Conservation (phyloP, 2,888 invertebrate genomes). For the Dryadula phaetusa region DNA sequence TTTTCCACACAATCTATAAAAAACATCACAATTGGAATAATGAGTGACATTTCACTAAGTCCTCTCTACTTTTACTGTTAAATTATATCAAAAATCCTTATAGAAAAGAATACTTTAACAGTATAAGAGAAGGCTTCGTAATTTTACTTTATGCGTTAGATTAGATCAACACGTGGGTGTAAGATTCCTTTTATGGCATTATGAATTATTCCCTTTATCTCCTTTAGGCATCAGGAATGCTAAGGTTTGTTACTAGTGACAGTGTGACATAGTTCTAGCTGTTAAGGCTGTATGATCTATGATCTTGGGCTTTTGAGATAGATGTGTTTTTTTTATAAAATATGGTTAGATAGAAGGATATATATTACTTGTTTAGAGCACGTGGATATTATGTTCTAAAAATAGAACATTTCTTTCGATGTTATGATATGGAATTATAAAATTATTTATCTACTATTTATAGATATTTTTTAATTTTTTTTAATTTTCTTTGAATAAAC, state of each 20-base stretch:
- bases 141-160: slow-evolving; percentile 33
- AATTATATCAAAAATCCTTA: too few species aligned
- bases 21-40: too few species aligned
- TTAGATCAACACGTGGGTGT: slow-evolving; percentile 46
- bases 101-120: not conserved
- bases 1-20: too few species aligned
- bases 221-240: slow-evolving; percentile 22
- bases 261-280: slow-evolving; percentile 13
- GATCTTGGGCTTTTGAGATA: slow-evolving; percentile 2
- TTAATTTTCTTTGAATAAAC: too few species aligned
- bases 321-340: not conserved
- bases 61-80: too few species aligned
- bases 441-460: too few species aligned
- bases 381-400: too few species aligned
- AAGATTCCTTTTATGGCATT: slow-evolving; percentile 42
- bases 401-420: too few species aligned
- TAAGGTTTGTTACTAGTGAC: slow-evolving; percentile 19
- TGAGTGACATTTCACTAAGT: not conserved
- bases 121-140: slow-evolving; percentile 29
- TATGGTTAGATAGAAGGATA: too few species aligned
- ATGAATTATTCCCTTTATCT: slow-evolving; percentile 42
- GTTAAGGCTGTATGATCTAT: slow-evolving; percentile 8
- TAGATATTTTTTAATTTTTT: too few species aligned
- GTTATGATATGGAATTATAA: too few species aligned
- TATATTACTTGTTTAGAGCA: too few species aligned